A percentile compares a stretch with the other conserved stretches of the same genome.
phyloP scores from a whole-genome alignment of 2,888 invertebrate genomes.

The Nephrotoma guestfalica region DNA sequence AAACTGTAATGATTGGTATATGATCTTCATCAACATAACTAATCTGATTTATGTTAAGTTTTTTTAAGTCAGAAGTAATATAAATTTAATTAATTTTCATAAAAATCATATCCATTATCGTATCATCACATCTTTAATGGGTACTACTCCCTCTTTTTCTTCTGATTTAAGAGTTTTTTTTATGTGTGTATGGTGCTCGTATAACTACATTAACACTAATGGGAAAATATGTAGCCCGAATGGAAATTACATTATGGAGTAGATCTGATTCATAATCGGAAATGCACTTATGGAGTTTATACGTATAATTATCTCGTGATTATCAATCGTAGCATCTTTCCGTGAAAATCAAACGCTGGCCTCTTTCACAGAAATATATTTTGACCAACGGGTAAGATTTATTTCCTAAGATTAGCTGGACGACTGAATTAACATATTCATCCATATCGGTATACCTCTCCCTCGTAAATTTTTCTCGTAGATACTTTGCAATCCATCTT shows the following conservation, averaged over 20 bases:
- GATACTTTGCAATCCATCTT: too few species aligned
- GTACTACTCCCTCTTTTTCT: neutral
- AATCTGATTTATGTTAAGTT: neutral
- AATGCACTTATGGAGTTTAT: neutral
- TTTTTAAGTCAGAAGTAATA: neutral
- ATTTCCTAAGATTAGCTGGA: neutral
- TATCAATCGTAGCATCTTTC: neutral
- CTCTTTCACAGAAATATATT: neutral
- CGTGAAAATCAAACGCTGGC: neutral
- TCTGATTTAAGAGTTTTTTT: neutral
- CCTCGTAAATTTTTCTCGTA: neutral
- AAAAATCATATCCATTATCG: neutral
- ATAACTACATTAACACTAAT: neutral
- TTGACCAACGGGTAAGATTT: neutral
- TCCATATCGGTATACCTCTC: neutral
- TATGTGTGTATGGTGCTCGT: neutral
- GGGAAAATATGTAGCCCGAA: neutral
- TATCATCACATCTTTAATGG: neutral
- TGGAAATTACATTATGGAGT: neutral
- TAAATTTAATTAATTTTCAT: neutral
- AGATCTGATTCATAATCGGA: neutral
- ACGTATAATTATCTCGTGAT: neutral
- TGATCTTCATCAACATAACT: neutral
- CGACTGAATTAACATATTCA: neutral
- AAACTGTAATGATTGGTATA: neutral